phyloP scores from a whole-genome alignment of 2,113 vertebrate species.

The Tretioscincus oriximinensis region DNA sequence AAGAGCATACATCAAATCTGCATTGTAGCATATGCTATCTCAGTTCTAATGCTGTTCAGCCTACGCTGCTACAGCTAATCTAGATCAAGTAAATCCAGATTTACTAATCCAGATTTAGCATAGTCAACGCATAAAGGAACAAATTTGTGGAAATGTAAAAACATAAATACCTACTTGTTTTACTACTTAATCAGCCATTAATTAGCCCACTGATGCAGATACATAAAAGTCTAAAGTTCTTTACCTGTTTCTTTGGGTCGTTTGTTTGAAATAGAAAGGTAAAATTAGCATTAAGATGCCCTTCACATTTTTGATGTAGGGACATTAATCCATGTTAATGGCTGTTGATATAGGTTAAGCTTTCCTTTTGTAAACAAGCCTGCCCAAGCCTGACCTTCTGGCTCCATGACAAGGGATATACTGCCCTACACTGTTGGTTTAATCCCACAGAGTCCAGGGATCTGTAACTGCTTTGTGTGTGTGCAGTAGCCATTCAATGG shows the following conservation, averaged over 20 bases:
- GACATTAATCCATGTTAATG: conserved; percentile 24
- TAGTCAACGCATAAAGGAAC: too few relatives aligned
- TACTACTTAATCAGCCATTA: neutral
- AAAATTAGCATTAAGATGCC: neutral
- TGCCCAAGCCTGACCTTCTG: conserved; percentile 13
- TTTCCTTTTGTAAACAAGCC: conserved; percentile 16
- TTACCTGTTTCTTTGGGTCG: neutral
- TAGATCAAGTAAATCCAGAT: too few relatives aligned
- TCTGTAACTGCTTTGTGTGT: neutral
- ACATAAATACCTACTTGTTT: too few relatives aligned
- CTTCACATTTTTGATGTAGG: neutral
- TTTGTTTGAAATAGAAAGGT: neutral
- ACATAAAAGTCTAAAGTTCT: neutral
- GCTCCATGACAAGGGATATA: neutral
- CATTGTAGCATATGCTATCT: too few relatives aligned
- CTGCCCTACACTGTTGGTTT: neutral
- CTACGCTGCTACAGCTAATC: too few relatives aligned
- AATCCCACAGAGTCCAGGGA: neutral
- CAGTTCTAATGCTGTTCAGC: too few relatives aligned
- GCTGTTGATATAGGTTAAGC: conserved; percentile 17
- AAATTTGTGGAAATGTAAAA: neutral
- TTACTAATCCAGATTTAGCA: too few relatives aligned
- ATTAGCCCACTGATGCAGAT: neutral
- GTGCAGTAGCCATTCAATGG: neutral
- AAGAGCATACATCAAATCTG: too few relatives aligned